Evolutionary conservation across 1,140 invertebrate genomes (phyloP).

Genomic region (Rhizoglyphus robini): DNA sequence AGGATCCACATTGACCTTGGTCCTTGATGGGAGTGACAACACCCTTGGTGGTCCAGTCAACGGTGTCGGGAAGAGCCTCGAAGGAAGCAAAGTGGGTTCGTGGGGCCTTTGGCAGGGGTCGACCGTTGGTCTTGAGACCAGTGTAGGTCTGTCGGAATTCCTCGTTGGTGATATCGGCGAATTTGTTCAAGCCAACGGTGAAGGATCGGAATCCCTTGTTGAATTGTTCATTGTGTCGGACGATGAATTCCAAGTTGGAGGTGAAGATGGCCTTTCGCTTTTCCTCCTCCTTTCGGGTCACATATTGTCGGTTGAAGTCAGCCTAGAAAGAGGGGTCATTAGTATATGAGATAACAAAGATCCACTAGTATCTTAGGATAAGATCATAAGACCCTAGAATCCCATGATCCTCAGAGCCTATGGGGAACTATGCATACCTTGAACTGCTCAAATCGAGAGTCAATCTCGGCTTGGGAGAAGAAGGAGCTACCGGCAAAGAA

Average conservation of each 20-base stretch:
- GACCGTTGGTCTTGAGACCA: slow-evolving; percentile 53
- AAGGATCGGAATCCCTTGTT: not conserved
- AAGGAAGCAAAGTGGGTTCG: slow-evolving; percentile 37
- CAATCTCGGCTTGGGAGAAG: too few species aligned
- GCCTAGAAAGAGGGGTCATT: too few species aligned
- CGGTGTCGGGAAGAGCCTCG: slow-evolving; percentile 49
- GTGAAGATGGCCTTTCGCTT: not conserved
- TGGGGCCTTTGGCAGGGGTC: slow-evolving; percentile 1
- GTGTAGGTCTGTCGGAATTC: slow-evolving; percentile 62
- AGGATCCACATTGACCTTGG: slow-evolving; percentile 58
- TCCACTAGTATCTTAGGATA: too few species aligned
- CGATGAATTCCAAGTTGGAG: not conserved
- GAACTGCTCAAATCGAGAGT: too few species aligned
- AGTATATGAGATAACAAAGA: too few species aligned
- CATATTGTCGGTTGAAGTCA: not conserved
- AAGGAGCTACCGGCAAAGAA: too few species aligned
- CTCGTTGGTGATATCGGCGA: slow-evolving; percentile 30
- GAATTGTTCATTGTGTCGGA: not conserved
- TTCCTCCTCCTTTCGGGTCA: not conserved
- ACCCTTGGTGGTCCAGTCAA: too few species aligned
- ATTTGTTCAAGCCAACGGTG: slow-evolving; percentile 13
- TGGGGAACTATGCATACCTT: too few species aligned
- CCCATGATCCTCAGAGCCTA: too few species aligned
- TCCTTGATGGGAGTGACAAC: too few species aligned
- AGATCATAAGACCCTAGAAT: too few species aligned